These are phyloP conservation scores for Neodiprion fabricii DNA, from an alignment of 1,140 invertebrate species.

Conservation along the genomic window DNA sequence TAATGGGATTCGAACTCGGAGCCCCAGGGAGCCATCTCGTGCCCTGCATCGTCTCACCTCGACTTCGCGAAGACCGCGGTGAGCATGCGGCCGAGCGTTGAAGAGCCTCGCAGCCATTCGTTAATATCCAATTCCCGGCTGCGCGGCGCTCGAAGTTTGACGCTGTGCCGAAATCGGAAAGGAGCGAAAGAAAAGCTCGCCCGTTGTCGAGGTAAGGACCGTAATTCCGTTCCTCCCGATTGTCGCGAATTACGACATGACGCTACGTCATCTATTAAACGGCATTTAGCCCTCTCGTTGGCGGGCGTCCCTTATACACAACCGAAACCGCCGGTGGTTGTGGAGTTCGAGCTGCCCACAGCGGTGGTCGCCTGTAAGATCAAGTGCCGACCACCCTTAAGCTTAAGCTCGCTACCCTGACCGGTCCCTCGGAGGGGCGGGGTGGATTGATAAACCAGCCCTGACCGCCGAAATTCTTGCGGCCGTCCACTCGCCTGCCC, in stretches of 20 bases:
- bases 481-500: slow-evolving; percentile 5
- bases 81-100: no score
- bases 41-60: slow-evolving; percentile 33
- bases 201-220: no score
- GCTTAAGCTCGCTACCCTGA: slow-evolving; percentile 1
- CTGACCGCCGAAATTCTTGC: slow-evolving; percentile 6
- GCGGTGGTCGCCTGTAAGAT: slow-evolving; percentile 6
- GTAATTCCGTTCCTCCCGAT: background rate
- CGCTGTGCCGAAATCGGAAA: no score
- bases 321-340: background rate
- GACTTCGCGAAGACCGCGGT: background rate
- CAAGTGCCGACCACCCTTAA: slow-evolving; percentile 6
- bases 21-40: slow-evolving; percentile 56
- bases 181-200: no score
- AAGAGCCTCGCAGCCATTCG: background rate
- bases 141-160: no score
- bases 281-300: slow-evolving; percentile 4
- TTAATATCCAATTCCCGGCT: background rate
- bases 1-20: slow-evolving; percentile 62
- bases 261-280: slow-evolving; percentile 4
- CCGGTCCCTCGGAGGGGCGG: background rate
- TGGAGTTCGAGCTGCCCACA: slow-evolving; percentile 4
- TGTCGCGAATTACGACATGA: background rate
- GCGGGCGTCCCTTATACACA: background rate
- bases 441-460: slow-evolving; percentile 1